These are phyloP conservation scores for Heliocidaris erythrogramma DNA, from an alignment of 35 echinoderm and acorn worm genomes.

Conservation along the genomic window DNA sequence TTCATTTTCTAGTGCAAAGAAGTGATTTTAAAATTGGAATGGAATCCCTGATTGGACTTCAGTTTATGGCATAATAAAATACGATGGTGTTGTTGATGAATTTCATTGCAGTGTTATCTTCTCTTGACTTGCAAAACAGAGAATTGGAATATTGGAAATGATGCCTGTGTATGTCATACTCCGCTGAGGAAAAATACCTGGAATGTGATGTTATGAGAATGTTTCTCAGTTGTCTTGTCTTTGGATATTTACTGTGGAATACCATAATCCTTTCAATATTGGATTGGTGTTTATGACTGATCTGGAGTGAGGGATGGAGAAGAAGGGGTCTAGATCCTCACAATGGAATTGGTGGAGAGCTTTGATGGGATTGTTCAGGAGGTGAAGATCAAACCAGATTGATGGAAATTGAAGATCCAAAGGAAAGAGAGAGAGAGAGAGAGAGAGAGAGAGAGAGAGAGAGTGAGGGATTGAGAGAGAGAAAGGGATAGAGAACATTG, in stretches of 20 bases:
- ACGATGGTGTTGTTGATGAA: background rate
- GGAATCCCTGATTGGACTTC: background rate
- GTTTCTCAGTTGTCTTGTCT: background rate
- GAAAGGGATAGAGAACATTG: background rate
- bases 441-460: background rate
- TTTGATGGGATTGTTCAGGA: background rate
- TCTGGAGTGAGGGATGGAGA: background rate
- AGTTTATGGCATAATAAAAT: background rate
- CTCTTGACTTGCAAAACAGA: background rate
- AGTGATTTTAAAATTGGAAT: background rate
- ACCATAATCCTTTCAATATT: background rate
- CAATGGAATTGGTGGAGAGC: background rate
- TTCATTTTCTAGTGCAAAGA: background rate
- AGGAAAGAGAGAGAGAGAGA: background rate
- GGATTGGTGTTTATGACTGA: background rate
- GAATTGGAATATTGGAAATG: too few relatives aligned
- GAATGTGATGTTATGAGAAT: background rate
- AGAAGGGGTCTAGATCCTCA: background rate
- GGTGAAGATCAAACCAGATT: background rate
- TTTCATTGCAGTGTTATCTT: background rate
- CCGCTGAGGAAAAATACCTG: background rate
- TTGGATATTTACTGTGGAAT: background rate
- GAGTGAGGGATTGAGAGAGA: background rate
- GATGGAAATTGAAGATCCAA: background rate
- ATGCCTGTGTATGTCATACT: background rate